Conservation (phyloP, 1,140 invertebrate genomes). For the Cotesia chilonis region DNA sequence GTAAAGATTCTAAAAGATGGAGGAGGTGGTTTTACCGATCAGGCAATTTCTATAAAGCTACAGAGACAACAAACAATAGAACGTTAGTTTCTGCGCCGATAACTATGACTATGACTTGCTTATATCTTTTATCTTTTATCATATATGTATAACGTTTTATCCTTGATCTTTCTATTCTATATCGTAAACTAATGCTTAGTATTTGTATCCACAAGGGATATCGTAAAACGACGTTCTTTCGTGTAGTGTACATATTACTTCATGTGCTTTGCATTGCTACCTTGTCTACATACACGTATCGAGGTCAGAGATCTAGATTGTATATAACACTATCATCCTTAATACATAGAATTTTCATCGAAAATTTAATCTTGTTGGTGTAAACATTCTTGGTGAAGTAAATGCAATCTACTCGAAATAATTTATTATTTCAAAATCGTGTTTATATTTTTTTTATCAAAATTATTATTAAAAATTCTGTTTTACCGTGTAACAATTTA, state of each 20-base stretch:
- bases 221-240: not conserved
- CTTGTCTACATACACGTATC: too few relatives aligned
- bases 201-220: not conserved
- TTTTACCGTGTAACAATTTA: too few relatives aligned
- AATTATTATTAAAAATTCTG: too few relatives aligned
- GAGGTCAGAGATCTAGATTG: too few relatives aligned
- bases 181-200: not conserved
- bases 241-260: slow-evolving; percentile 1
- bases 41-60: slow-evolving; percentile 18
- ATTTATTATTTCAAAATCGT: too few relatives aligned
- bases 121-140: too few relatives aligned
- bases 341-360: too few relatives aligned
- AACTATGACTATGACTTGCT: slow-evolving; percentile 13
- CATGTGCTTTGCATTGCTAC: not conserved
- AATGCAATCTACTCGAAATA: too few relatives aligned
- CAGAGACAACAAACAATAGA: slow-evolving; percentile 14
- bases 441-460: too few relatives aligned
- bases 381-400: too few relatives aligned
- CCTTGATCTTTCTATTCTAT: slow-evolving; percentile 2
- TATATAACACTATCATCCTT: too few relatives aligned
- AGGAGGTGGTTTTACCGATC: not conserved
- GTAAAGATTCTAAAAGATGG: not conserved
- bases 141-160: slow-evolving; percentile 3
- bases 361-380: too few relatives aligned
- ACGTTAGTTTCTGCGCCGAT: slow-evolving; percentile 16